A percentile compares a stretch with the other conserved stretches of the same genome.
These are phyloP conservation scores for Sibirionetta formosa DNA, from an alignment of 2,797 vertebrate species.

Conservation along the genomic window DNA sequence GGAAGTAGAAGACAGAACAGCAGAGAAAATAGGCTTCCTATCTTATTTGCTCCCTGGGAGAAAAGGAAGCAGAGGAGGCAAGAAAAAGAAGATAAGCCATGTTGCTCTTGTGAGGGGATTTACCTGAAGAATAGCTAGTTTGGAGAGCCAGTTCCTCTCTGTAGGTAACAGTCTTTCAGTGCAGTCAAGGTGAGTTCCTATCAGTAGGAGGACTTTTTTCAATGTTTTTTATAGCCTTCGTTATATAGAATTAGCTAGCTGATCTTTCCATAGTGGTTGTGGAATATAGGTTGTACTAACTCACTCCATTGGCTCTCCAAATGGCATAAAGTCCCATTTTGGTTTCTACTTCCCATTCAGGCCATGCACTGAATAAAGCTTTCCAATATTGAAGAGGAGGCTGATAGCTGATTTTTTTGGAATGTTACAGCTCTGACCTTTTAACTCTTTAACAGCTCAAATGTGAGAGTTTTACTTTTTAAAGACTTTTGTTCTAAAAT, in stretches of 20 bases:
- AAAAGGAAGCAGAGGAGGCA: background rate
- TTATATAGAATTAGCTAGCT: background rate
- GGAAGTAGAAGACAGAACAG: background rate
- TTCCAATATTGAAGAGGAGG: background rate
- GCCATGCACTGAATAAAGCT: background rate
- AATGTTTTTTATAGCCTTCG: background rate
- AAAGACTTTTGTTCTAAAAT: background rate
- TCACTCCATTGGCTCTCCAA: background rate
- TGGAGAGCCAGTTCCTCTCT: background rate
- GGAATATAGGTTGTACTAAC: background rate
- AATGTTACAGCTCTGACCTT: background rate
- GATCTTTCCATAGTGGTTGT: background rate
- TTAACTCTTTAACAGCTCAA: background rate
- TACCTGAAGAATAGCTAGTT: background rate
- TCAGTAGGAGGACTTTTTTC: background rate
- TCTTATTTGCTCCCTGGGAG: background rate
- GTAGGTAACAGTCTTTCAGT: background rate
- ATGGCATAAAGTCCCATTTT: background rate
- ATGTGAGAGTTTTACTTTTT: background rate
- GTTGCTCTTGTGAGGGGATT: background rate
- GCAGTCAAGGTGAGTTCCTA: background rate
- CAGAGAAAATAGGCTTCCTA: background rate
- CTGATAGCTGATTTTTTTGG: background rate
- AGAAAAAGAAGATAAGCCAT: background rate
- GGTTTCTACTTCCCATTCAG: fast-evolving